Evolutionary conservation across 2,797 vertebrate species (phyloP).

Genomic region (Florisuga fusca): DNA sequence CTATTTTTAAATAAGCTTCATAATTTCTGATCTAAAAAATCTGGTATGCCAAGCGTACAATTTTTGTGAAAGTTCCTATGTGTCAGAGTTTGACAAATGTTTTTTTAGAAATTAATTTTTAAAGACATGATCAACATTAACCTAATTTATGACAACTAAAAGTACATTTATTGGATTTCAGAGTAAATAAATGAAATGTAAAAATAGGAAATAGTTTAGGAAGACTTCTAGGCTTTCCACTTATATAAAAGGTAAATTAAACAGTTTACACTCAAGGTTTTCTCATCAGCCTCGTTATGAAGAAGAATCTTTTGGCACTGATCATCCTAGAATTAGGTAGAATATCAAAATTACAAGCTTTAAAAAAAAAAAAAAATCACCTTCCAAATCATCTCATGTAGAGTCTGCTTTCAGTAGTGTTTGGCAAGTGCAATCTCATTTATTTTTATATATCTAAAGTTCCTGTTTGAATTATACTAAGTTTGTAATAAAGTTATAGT

Average conservation of each 20-base stretch:
- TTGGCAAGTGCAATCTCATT: not conserved
- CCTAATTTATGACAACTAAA: not conserved
- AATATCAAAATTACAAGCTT: not conserved
- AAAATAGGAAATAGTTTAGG: not conserved
- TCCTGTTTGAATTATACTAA: not conserved
- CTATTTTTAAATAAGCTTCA: not conserved
- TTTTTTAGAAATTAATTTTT: not conserved
- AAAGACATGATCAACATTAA: not conserved
- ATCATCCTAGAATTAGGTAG: not conserved
- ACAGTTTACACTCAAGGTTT: not conserved
- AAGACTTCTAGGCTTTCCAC: not conserved
- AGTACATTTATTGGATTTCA: not conserved
- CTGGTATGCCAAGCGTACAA: not conserved
- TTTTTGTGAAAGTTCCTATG: slow-evolving; percentile 19
- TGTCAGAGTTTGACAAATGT: slow-evolving; percentile 16
- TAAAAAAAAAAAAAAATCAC: not conserved
- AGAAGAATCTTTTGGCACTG: not conserved
- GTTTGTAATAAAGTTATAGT: not conserved
- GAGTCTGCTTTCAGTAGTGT: not conserved
- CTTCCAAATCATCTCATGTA: not conserved
- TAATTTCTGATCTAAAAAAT: slow-evolving; percentile 27
- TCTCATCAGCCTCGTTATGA: not conserved
- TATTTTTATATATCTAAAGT: not conserved
- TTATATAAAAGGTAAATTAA: not conserved
- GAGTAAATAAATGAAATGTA: not conserved